Conservation (phyloP, 2,797 vertebrate genomes). For the Chaenodraco wilsoni region DNA sequence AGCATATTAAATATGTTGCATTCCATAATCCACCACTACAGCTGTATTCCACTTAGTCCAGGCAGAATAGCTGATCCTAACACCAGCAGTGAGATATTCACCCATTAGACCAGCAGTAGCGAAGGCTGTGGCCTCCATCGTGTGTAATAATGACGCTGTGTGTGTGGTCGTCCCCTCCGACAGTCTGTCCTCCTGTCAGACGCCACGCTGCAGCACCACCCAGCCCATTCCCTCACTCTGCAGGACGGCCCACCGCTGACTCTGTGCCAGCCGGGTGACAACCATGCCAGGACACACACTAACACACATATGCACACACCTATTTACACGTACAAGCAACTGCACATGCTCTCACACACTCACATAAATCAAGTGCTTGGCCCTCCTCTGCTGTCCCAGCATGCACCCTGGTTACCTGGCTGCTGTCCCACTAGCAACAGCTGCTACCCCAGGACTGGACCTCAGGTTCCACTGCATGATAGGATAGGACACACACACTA, state of each 20-base stretch:
- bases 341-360: slow-evolving; percentile 45
- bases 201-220: slow-evolving; percentile 35
- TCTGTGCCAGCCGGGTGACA: slow-evolving; percentile 49
- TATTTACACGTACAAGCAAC: slow-evolving; percentile 37
- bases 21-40: no score
- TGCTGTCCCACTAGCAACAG: slow-evolving; percentile 70
- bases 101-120: slow-evolving; percentile 2
- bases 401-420: slow-evolving; percentile 73
- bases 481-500: background rate
- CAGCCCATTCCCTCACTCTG: slow-evolving; percentile 50
- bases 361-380: slow-evolving; percentile 66
- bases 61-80: background rate
- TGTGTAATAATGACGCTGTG: slow-evolving; percentile 48
- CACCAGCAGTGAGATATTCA: slow-evolving; percentile 4
- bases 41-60: background rate
- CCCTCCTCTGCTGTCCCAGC: slow-evolving; percentile 67
- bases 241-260: slow-evolving; percentile 52
- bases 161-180: slow-evolving; percentile 48
- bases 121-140: slow-evolving; percentile 16
- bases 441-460: slow-evolving; percentile 67
- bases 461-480: slow-evolving; percentile 58
- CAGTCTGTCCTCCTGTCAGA: slow-evolving; percentile 64
- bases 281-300: slow-evolving; percentile 47
- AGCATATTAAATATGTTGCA: no score
- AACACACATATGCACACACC: slow-evolving; percentile 56